Evolutionary conservation across 2,888 invertebrate genomes (phyloP).

Genomic region (Cryptosula pallasiana): DNA sequence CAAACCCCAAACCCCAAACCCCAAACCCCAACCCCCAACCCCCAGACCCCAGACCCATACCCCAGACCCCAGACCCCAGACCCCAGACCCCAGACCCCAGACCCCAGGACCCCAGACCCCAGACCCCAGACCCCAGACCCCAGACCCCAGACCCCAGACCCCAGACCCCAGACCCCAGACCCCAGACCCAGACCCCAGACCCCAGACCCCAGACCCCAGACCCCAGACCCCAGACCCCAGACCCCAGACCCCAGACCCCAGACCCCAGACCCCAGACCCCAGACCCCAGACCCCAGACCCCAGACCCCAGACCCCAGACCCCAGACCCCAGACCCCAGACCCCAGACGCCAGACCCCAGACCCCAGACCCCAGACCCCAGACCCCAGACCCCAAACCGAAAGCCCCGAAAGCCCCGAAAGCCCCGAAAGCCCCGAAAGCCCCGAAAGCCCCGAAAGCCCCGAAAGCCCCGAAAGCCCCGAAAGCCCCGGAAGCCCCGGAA

Average conservation of each 20-base stretch:
- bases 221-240: neutral
- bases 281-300: neutral
- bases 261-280: neutral
- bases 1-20: constrained; percentile 2
- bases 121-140: neutral
- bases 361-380: neutral
- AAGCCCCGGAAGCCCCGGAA: too few relatives aligned
- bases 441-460: too few relatives aligned
- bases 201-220: neutral
- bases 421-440: too few relatives aligned
- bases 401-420: too few relatives aligned
- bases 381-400: neutral
- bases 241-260: neutral
- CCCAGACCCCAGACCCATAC: neutral
- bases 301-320: neutral
- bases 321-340: neutral
- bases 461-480: too few relatives aligned
- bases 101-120: neutral
- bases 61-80: neutral
- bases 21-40: neutral
- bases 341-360: neutral
- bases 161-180: neutral
- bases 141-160: neutral
- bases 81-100: neutral
- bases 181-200: neutral